Conservation (phyloP, 2,888 invertebrate genomes). For the Drosophila engyochracea region DNA sequence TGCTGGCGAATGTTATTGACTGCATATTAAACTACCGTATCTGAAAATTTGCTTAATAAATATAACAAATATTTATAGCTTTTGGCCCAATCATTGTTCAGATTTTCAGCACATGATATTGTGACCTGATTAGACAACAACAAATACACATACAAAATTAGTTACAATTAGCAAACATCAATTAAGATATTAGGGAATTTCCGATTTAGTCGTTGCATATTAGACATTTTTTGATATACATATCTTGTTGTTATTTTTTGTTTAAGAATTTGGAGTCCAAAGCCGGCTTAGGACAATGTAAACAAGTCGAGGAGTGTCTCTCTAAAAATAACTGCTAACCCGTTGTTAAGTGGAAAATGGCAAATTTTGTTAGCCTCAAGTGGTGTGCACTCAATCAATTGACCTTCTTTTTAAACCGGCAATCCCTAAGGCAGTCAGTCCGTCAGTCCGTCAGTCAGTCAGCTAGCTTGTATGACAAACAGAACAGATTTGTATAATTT, state of each 20-base stretch:
- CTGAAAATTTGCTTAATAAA: neutral
- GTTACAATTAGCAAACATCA: neutral
- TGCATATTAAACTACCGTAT: conserved; percentile 27
- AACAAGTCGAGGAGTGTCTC: neutral
- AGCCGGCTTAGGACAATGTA: neutral
- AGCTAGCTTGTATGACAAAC: conserved; percentile 18
- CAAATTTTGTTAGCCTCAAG: conserved; percentile 10
- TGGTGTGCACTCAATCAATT: conserved; percentile 30
- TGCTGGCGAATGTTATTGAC: conserved; percentile 29
- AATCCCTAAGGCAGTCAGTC: conserved; percentile 18
- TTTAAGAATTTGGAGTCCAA: neutral
- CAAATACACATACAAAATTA: neutral
- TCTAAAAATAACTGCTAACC: neutral
- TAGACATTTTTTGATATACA: neutral
- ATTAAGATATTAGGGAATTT: neutral
- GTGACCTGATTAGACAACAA: neutral
- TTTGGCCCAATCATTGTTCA: neutral
- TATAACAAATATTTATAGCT: neutral
- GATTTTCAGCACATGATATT: neutral
- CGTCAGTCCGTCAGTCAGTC: neutral
- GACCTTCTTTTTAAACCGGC: conserved; percentile 11
- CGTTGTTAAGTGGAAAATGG: conserved; percentile 4
- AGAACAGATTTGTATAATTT: conserved; percentile 36
- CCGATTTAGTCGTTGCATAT: neutral
- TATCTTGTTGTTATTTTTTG: neutral